Conservation (phyloP, 2,888 invertebrate species). For the Ophioninae sp. region DNA sequence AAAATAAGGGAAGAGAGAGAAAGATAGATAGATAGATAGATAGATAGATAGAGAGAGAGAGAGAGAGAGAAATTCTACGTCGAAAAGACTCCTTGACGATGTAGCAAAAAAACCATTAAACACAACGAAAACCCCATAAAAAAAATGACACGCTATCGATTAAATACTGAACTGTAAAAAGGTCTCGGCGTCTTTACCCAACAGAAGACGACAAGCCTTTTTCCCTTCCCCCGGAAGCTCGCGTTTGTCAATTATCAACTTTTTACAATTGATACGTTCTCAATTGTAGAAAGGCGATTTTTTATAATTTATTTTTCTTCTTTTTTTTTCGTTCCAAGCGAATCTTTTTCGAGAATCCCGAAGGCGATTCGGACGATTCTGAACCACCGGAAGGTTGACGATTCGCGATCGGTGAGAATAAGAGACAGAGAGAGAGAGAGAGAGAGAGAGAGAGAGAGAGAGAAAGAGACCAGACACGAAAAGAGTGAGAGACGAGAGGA, state of each 20-base stretch:
- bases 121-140: neutral
- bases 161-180: neutral
- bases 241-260: neutral
- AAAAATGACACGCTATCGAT: neutral
- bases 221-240: neutral
- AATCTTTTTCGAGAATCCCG: neutral
- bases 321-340: neutral
- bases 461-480: neutral
- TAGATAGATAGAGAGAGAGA: neutral
- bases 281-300: neutral
- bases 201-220: neutral
- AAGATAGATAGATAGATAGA: neutral
- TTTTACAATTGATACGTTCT: neutral
- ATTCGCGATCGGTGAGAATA: neutral
- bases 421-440: neutral
- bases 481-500: neutral
- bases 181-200: neutral
- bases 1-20: neutral
- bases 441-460: neutral
- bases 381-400: neutral
- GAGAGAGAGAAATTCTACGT: constrained; percentile 4
- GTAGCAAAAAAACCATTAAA: constrained; percentile 19
- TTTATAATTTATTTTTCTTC: neutral
- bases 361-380: neutral
- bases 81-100: constrained; percentile 29